Conservation (phyloP, 2,113 vertebrate species). For the Zeus faber region DNA sequence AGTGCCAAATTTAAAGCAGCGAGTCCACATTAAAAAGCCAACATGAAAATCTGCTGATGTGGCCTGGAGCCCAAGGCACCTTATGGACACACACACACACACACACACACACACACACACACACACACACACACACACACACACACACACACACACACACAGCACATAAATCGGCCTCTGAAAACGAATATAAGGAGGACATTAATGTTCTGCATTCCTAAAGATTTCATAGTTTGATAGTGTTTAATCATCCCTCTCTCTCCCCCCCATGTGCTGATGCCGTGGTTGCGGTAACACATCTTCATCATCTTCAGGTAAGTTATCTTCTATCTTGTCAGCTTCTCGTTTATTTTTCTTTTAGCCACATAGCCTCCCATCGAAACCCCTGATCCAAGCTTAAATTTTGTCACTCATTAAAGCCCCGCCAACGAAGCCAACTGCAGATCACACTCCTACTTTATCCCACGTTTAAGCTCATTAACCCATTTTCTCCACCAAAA, state of each 20-base stretch:
- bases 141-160: constrained; percentile 5
- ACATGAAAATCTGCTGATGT: constrained; percentile 46
- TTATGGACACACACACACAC: constrained; percentile 13
- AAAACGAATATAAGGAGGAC: neutral
- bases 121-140: neutral
- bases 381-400: too few species aligned
- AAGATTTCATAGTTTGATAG: neutral
- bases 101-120: constrained; percentile 4
- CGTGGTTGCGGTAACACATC: neutral
- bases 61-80: constrained; percentile 40
- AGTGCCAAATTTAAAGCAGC: constrained; percentile 39
- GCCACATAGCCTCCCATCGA: too few species aligned
- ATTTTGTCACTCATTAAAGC: too few species aligned
- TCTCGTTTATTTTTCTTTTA: too few species aligned
- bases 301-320: constrained; percentile 59
- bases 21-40: constrained; percentile 51
- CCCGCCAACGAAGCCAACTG: too few species aligned
- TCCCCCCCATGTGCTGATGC: constrained; percentile 44
- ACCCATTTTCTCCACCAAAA: too few species aligned
- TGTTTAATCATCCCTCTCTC: constrained; percentile 21
- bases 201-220: neutral
- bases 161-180: neutral
- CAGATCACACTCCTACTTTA: too few species aligned
- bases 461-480: too few species aligned
- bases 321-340: constrained; percentile 1